A percentile compares a stretch with the other conserved stretches of the same genome.
phyloP scores from a whole-genome alignment of 92 coral and sea anemone genomes.

The Heteractis magnifica region DNA sequence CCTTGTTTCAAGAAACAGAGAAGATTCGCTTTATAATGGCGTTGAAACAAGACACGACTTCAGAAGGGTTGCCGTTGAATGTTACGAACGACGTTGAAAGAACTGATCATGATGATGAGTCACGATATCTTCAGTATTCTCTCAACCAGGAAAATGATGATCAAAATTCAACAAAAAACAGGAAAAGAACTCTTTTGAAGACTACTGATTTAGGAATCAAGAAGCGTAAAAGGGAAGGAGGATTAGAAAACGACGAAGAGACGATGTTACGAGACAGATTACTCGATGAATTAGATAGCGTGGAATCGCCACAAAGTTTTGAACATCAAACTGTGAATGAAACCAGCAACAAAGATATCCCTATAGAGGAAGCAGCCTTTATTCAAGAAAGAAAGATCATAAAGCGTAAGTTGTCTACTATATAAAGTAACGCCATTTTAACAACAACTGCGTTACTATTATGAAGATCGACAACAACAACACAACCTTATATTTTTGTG shows the following conservation, averaged over 20 bases:
- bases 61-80: not conserved
- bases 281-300: slow-evolving; percentile 34
- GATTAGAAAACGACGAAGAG: slow-evolving; percentile 33
- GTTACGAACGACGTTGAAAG: not conserved
- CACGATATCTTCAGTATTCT: not conserved
- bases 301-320: not conserved
- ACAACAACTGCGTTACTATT: not conserved
- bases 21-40: not conserved
- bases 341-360: not conserved
- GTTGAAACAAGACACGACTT: not conserved
- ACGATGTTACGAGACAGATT: slow-evolving; percentile 46
- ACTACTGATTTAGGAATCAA: not conserved
- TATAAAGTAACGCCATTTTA: not conserved
- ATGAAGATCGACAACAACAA: not conserved
- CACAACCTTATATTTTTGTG: not conserved
- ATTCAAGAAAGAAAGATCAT: slow-evolving; percentile 41
- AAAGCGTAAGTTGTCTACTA: slow-evolving; percentile 36
- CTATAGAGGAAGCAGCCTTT: slow-evolving; percentile 9
- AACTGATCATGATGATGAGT: not conserved
- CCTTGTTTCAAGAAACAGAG: not conserved
- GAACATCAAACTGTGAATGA: not conserved
- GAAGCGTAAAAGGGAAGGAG: slow-evolving; percentile 17
- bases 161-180: not conserved
- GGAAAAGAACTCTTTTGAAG: not conserved
- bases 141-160: not conserved